These are phyloP conservation scores for Chymomyza procnemis DNA, from an alignment of 2,888 invertebrate species.

Conservation along the genomic window DNA sequence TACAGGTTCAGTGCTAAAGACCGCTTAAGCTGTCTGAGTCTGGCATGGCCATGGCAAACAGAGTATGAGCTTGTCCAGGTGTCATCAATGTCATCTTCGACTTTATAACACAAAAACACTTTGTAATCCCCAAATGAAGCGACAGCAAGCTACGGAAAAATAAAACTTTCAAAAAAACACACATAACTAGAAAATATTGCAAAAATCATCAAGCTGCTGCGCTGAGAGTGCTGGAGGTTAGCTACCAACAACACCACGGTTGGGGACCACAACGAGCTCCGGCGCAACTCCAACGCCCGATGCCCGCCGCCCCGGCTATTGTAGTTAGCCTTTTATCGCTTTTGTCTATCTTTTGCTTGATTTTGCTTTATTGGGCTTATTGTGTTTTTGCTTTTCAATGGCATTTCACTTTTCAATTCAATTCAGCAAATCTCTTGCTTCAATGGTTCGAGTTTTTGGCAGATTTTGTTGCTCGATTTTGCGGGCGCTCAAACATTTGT, in stretches of 20 bases:
- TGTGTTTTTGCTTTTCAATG: constrained; percentile 24
- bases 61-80: constrained; percentile 50
- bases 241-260: not conserved
- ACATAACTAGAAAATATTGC: not conserved
- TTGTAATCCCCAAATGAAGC: constrained; percentile 74
- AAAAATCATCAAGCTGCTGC: constrained; percentile 5
- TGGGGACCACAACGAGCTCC: no score
- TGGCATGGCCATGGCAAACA: not conserved
- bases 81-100: constrained; percentile 73
- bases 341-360: constrained; percentile 25
- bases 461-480: not conserved
- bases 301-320: no score
- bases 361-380: constrained; percentile 25
- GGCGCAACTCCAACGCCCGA: no score
- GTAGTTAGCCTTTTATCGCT: constrained; percentile 63
- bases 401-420: constrained; percentile 38
- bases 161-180: not conserved
- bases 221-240: not conserved
- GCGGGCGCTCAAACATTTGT: constrained; percentile 65
- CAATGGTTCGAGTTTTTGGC: constrained; percentile 44
- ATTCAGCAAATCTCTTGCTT: constrained; percentile 49
- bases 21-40: constrained; percentile 64
- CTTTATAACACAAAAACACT: constrained; percentile 73
- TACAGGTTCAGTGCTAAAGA: constrained; percentile 32
- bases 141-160: constrained; percentile 40